Base-by-base conservation (phyloP, 2,113 vertebrate genomes). In the Porphyrio hochstetteri region DNA sequence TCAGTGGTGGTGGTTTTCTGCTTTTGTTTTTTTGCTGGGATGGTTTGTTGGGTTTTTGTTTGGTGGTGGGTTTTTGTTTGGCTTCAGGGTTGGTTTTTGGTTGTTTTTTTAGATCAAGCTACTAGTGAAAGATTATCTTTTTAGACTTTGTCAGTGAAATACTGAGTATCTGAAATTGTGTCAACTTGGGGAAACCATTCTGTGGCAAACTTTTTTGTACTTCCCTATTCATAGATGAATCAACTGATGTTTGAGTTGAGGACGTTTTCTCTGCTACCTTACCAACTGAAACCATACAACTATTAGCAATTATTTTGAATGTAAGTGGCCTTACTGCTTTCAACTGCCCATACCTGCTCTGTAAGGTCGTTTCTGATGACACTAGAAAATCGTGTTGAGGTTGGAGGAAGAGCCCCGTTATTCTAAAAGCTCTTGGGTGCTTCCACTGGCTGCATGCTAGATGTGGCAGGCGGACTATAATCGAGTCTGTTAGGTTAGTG, bases 361-460 rank as follows among this genome's bases (percentile, higher is more conserved):
- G 42, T 29, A 63, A 28, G 24, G 44, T 52, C 0, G 6, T 4
- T 38, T 55, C 16, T 53, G 14, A 8, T 20, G 14, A 50, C 11
- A 50, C 9, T 13, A 53, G 27, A 33, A 79, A 52, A 48, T 8
- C 1, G 10, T 13, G 16, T 3, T 2, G 2, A 1, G 42, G 11
- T 36, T 57, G 60, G 20, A 42, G 56, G 18, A 53, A 52, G 44
- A 42, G 16, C 16, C 56, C 15, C 1, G 17, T 27, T 52, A 28
- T 8, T 44, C 2, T 16, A 38, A 11, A 19, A 69, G 28, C 23
- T 77, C n/a, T 82, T 0, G 0, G 14, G 19, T 36, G 48, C 69
- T 83, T 61, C 18, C 6, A 7, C 29, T 1, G 11, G n/a, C 15
- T 46, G 18, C 0, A 0, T 5, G 27, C 14, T 16, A 20, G 52